Evolutionary conservation across 2,888 invertebrate species (phyloP), one percentile per base, ranked within the genome.

Genomic region (Diarsia brunnea): DNA sequence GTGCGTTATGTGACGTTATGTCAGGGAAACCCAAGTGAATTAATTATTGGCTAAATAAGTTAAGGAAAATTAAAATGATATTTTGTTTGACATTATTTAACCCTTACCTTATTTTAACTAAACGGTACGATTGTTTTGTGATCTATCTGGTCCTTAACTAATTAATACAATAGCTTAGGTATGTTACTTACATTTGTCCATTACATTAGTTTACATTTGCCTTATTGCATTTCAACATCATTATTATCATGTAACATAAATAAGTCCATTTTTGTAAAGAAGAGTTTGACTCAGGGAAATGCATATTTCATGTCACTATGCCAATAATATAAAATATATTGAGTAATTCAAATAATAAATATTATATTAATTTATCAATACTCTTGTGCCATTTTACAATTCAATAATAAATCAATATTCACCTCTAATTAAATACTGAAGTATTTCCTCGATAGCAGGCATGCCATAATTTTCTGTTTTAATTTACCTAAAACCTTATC

Each of bases 301-400:
- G 27, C 55, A n/a, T 11, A 58, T 58, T 16, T 58, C 8, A 27
- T 16, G 55, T 55, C 16, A 16, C 11, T 27, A 27, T 27, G 8
- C 16, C 8, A 27, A 27, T 58, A 58, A 16, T 58, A 58, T 53
- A 0, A 53, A n/a, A n/a, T 55, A 55, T 14, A 1, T 16, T 3
- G 16, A 16, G 16, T 8, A 12, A 38, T 75, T 49, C 8, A 21
- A 47, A 75, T 75, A 47, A 75, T 60, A 55, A 38, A 45, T 58
- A 58, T 1, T 1, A 11, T 21, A 21, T 49, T 49, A 69, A 16
- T 24, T 31, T 16, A 53, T 73, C 43, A 53, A 11, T 47, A 2
- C 3, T 31, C 8, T 3, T 45, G 7, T n/a, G 5, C 45, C n/a
- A 12, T 24, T 69, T 38, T 47, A 70, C 27, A 16, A 58, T 19